phyloP scores from a whole-genome alignment of 2,113 vertebrate genomes.

The Corythaeola cristata region DNA sequence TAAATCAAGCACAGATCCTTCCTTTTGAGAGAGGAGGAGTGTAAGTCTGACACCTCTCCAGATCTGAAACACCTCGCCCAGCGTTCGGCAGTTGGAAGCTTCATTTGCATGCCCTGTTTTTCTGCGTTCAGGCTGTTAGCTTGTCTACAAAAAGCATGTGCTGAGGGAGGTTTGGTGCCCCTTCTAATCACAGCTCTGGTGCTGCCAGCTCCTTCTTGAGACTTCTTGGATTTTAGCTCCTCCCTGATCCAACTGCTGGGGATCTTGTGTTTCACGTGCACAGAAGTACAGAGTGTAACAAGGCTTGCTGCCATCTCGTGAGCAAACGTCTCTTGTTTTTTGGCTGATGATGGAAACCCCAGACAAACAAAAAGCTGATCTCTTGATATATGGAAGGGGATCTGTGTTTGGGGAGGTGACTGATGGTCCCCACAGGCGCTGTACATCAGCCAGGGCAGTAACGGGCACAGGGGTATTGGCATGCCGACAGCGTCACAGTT shows the following conservation, averaged over 20 bases:
- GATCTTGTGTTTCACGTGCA: neutral
- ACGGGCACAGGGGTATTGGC: neutral
- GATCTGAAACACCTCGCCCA: neutral
- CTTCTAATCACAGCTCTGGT: neutral
- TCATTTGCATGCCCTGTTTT: neutral
- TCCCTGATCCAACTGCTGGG: neutral
- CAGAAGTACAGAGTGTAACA: neutral
- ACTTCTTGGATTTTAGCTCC: neutral
- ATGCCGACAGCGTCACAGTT: neutral
- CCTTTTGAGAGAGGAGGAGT: neutral
- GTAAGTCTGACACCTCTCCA: neutral
- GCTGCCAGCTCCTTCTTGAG: neutral
- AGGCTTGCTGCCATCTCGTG: neutral
- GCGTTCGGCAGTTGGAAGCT: neutral
- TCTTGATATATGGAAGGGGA: neutral
- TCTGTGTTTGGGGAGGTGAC: neutral
- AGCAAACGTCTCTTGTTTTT: rapidly evolving
- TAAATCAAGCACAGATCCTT: neutral
- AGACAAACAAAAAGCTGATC: neutral
- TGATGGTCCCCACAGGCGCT: neutral
- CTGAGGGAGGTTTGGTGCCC: neutral
- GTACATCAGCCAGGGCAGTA: neutral
- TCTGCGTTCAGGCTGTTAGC: neutral
- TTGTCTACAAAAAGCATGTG: neutral
- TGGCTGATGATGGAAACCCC: neutral